Evolutionary conservation across 2,797 vertebrate species (phyloP), one percentile per base, ranked within the genome.

Genomic region (Rhinella marina): DNA sequence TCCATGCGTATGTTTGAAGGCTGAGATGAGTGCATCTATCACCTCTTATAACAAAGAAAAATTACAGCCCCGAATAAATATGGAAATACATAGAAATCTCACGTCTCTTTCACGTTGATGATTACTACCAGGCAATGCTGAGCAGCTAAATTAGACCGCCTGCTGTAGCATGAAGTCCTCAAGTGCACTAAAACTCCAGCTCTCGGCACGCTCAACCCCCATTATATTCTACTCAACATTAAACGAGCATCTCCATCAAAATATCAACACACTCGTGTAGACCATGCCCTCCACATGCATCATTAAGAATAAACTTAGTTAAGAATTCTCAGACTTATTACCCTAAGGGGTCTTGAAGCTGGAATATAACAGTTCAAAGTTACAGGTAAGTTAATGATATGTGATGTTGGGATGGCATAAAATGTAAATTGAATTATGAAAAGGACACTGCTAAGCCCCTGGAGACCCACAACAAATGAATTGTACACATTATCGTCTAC

Each of bases 121-220:
- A 84, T 76, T 76, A 61, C 83, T 84, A 70, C 68, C 54, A 84
- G 29, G 25, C 54, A 41, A 75, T 48, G 29, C 82, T 61, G 82
- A 84, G 56, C 70, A 84, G 83, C 83, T 76, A 84, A 61, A 76
- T 62, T 61, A 76, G 83, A 84, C 83, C 83, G 56, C 83, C 70
- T 84, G 73, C 83, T 62, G 72, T 84, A 23, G 10, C 83, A 76
- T 59, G 29, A 62, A 73, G 16, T 84, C 70, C 70, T 84, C 70
- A 84, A 76, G 83, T 62, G 27, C 70, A 62, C 70, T 84, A 62
- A 76, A 32, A 84, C 29, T 75, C 82, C 82, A 84, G 68, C 82
- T 84, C 75, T 84, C 72, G 75, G 68, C 70, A 9, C 66, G 32
- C 27, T 41, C 56, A 75, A n/a, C 7, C 57, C 57, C 54, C 50